These are phyloP conservation scores for Harmothoe impar DNA, from an alignment of 2,888 invertebrate species.

Conservation along the genomic window DNA sequence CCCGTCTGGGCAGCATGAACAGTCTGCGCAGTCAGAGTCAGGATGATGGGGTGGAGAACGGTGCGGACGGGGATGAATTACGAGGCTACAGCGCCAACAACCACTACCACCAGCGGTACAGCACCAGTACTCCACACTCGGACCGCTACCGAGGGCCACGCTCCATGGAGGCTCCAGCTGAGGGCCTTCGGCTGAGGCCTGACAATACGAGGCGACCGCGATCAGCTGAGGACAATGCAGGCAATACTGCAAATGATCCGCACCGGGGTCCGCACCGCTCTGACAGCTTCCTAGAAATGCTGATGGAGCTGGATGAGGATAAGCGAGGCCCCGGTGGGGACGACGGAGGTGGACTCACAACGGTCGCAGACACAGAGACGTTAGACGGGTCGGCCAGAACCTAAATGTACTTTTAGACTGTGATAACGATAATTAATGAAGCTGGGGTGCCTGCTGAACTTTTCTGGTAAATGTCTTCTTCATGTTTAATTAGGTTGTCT, in stretches of 20 bases:
- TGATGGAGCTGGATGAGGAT: slow-evolving; percentile 66
- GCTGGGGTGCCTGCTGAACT: no score
- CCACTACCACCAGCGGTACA: no score
- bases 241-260: slow-evolving; percentile 8
- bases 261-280: slow-evolving; percentile 34
- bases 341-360: neutral
- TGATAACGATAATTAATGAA: no score
- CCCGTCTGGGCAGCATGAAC: slow-evolving; percentile 32
- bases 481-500: no score
- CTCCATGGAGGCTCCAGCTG: slow-evolving; percentile 45
- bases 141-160: slow-evolving; percentile 9
- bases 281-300: slow-evolving; percentile 64
- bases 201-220: neutral
- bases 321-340: neutral
- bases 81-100: no score
- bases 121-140: neutral
- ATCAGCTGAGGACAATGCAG: slow-evolving; percentile 8
- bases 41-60: neutral
- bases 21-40: neutral
- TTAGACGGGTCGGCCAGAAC: neutral
- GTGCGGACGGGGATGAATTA: neutral
- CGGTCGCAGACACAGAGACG: neutral
- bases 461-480: no score
- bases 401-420: no score
- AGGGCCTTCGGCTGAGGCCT: neutral